A percentile compares a stretch with the other conserved stretches of the same genome.
Conservation (phyloP, 2,797 vertebrate genomes). For the Argyrosomus regius region DNA sequence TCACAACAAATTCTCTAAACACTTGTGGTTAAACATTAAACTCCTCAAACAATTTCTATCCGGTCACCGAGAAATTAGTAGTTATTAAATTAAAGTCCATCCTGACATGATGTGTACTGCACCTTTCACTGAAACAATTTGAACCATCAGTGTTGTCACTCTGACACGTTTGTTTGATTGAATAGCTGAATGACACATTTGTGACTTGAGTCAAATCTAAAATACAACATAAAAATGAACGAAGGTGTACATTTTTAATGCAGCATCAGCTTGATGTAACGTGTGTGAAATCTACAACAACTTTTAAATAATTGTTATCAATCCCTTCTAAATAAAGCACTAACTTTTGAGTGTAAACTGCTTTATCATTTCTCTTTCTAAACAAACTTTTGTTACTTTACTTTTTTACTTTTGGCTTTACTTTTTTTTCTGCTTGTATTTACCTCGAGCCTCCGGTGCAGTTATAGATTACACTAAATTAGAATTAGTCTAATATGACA, state of each 20-base stretch:
- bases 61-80: background rate
- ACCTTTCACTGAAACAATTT: slow-evolving; percentile 14
- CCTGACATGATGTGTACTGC: background rate
- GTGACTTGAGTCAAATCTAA: background rate
- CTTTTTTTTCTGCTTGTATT: background rate
- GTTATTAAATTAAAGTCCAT: background rate
- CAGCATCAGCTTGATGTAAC: background rate
- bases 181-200: background rate
- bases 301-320: background rate
- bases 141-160: background rate
- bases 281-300: background rate
- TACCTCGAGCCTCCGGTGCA: background rate
- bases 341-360: background rate
- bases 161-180: background rate
- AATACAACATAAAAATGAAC: background rate
- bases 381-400: background rate
- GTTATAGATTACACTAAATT: background rate
- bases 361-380: background rate
- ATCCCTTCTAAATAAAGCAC: background rate
- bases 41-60: background rate
- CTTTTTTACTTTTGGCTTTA: background rate
- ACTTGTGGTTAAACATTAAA: slow-evolving; percentile 10
- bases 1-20: slow-evolving; percentile 20
- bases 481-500: slow-evolving; percentile 4
- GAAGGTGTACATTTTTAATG: background rate